phyloP scores from a whole-genome alignment of 2,113 vertebrate species.

The Nanorana parkeri region DNA sequence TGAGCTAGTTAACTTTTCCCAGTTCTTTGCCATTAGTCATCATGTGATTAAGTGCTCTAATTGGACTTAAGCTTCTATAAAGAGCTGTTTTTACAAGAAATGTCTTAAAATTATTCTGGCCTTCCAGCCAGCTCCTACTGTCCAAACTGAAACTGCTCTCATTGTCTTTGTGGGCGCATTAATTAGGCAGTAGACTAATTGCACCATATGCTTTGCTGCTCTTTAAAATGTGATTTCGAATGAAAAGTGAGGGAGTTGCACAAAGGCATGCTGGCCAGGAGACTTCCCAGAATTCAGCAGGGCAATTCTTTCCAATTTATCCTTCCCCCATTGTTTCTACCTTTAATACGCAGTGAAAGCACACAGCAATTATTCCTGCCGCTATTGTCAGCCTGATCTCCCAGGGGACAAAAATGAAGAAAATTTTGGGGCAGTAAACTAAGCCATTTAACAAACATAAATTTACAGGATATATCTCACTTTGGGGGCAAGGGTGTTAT shows the following conservation, averaged over 20 bases:
- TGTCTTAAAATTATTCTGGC: slow-evolving; percentile 73
- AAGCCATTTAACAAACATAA: slow-evolving; percentile 42
- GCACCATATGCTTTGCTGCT: slow-evolving; percentile 91
- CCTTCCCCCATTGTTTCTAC: slow-evolving; percentile 72
- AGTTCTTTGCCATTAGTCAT: slow-evolving; percentile 73
- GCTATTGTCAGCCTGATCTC: slow-evolving; percentile 59
- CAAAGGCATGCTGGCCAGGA: slow-evolving; percentile 90
- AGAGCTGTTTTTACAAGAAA: slow-evolving; percentile 67
- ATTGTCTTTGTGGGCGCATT: slow-evolving; percentile 93
- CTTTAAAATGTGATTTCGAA: slow-evolving; percentile 98
- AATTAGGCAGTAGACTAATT: slow-evolving; percentile 97
- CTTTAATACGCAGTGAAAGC: slow-evolving; percentile 73
- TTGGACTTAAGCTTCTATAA: slow-evolving; percentile 77
- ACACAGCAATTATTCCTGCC: slow-evolving; percentile 68
- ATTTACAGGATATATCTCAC: background rate
- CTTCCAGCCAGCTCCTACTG: slow-evolving; percentile 87
- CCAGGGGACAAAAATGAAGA: slow-evolving; percentile 44
- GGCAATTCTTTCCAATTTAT: slow-evolving; percentile 73
- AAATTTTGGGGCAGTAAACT: slow-evolving; percentile 48
- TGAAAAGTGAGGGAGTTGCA: slow-evolving; percentile 95
- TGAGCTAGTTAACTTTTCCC: slow-evolving; percentile 69
- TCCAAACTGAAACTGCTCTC: slow-evolving; percentile 87
- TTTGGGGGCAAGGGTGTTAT: slow-evolving; percentile 24
- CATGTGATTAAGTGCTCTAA: slow-evolving; percentile 79
- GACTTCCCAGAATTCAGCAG: slow-evolving; percentile 83